Base-by-base conservation (phyloP, 2,888 invertebrate species). In the Rotaria sp. region DNA sequence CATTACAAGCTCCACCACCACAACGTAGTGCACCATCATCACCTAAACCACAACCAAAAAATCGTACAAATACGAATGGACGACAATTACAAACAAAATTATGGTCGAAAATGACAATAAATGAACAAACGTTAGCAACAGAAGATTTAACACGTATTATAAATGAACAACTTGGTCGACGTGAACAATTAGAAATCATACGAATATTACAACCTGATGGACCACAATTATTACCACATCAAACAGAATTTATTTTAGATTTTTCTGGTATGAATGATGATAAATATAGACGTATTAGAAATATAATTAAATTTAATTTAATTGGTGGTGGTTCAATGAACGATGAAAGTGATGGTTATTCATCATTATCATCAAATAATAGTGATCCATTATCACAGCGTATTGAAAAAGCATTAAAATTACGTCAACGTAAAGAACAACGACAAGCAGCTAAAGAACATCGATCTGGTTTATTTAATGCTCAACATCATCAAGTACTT, bases 151-250 rank as follows among this genome's bases (percentile, higher is more conserved):
- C 90, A n/a, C 87, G 89, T 67, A 88, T 89, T 38, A 89, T 90
- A 67, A 90, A 89, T 87, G 87, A 86, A 38, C 88, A 90, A 67
- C 88, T 90, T 87, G 89, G 89, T 48, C 88, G 90, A 18, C 86
- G 90, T 84, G 90, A 91, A 87, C 90, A 90, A 87, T 87, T 90
- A 86, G 90, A 90, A 87, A 89, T 90, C 15, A 90, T 90, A 48
- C 88, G 89, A 86, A 90, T 91, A 55, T 89, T 91, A 84, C 88
- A 90, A 87, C 90, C 90, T 11, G 67, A 88, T 26, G 89, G 50
- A 26, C 45, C 75, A 35, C 84, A 85, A 55, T 26, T 86, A n/a
- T 48, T 84, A 52, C 74, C 74, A 35, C 84, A 84, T 41, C 84
- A 85, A 45, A 86, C 84, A 10, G 75, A 86, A 85, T 85, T 86